Evolutionary conservation across 2,113 vertebrate species (phyloP).

Genomic region (Cinclus mexicanus): DNA sequence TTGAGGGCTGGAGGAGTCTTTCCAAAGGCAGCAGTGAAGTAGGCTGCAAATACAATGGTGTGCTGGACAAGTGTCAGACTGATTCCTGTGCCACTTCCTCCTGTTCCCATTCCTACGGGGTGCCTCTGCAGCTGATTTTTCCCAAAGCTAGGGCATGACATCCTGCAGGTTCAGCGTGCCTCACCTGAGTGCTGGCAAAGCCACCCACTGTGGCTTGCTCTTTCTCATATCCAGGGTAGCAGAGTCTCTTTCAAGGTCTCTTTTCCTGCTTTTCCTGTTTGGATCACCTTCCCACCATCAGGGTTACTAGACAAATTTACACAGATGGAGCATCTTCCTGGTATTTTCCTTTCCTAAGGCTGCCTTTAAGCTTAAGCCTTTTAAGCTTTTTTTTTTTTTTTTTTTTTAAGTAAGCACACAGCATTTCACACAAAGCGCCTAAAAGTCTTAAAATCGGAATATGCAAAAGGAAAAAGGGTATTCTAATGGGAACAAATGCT

Average conservation of each 20-base stretch:
- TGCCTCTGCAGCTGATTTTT: background rate
- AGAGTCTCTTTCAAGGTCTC: background rate
- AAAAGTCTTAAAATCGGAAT: background rate
- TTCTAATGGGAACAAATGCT: background rate
- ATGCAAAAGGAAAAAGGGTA: background rate
- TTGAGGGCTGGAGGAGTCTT: background rate
- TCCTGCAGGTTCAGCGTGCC: background rate
- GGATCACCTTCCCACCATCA: background rate
- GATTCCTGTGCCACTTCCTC: background rate
- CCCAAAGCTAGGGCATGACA: background rate
- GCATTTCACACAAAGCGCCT: background rate
- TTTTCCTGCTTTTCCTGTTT: background rate
- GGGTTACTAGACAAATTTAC: background rate
- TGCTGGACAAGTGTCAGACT: background rate
- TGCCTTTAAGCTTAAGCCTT: slow-evolving; percentile 12
- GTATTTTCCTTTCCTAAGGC: background rate
- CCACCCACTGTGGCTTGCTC: background rate
- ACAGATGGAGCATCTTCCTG: background rate
- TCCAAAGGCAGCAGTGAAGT: background rate
- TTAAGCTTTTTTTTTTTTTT: background rate
- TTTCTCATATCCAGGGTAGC: background rate
- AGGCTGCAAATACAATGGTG: background rate
- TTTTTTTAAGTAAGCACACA: background rate
- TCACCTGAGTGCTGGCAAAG: background rate
- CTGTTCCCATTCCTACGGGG: background rate